Conservation (phyloP, 2,888 invertebrate genomes). For the Ochropacha duplaris region DNA sequence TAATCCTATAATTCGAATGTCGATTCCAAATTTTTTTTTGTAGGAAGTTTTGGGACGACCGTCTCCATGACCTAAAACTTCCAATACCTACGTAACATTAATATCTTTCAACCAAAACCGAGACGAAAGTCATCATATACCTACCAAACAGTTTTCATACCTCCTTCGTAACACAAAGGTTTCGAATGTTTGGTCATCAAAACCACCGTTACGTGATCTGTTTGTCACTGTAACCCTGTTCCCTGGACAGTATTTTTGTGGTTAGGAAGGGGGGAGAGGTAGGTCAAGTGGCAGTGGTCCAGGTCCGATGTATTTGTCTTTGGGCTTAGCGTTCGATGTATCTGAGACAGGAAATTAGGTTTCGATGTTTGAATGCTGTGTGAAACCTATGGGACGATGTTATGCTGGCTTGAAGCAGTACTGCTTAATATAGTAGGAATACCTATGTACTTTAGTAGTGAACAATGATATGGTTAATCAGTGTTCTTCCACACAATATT, state of each 20-base stretch:
- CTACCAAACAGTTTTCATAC: constrained; percentile 37
- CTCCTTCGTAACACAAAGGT: constrained; percentile 40
- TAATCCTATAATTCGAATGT: too few relatives aligned
- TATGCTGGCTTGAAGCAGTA: constrained; percentile 29
- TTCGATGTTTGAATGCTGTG: constrained; percentile 72
- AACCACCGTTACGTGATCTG: constrained; percentile 36
- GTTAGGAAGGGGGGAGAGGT: constrained; percentile 20
- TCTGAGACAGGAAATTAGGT: constrained; percentile 83
- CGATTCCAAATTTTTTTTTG: too few relatives aligned
- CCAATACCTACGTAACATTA: too few relatives aligned
- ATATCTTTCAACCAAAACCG: not conserved
- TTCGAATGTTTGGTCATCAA: constrained; percentile 36
- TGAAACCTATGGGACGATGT: constrained; percentile 45
- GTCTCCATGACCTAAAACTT: too few relatives aligned
- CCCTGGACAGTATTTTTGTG: constrained; percentile 14
- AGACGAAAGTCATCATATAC: not conserved
- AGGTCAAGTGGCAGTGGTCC: constrained; percentile 47
- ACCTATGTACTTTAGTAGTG: too few relatives aligned
- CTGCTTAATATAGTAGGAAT: not conserved
- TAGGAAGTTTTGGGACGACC: too few relatives aligned
- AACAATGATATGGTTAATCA: too few relatives aligned
- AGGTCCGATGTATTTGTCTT: constrained; percentile 71
- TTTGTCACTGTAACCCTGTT: constrained; percentile 27
- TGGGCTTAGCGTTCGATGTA: constrained; percentile 66
- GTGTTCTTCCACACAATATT: too few relatives aligned